Percentiles rank a stretch among this genome's conserved stretches.
These are phyloP conservation scores for Malurus melanocephalus DNA, from an alignment of 2,113 vertebrate genomes.

Conservation along the genomic window DNA sequence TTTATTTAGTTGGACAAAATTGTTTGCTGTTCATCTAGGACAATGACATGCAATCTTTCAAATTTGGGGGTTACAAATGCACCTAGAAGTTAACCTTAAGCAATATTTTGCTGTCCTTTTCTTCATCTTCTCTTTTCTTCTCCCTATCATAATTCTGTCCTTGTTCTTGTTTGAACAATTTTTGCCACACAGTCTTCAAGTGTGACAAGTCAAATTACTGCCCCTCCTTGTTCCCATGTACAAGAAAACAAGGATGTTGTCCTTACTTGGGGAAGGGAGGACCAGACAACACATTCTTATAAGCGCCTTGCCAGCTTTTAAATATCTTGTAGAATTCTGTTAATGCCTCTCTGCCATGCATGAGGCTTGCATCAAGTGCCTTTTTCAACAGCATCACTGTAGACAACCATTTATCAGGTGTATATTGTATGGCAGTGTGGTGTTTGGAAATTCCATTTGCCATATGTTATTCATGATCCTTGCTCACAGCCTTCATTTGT, in stretches of 20 bases:
- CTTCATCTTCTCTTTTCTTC: not conserved
- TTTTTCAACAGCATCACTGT: constrained; percentile 63
- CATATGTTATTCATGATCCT: constrained; percentile 78
- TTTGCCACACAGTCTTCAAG: not conserved
- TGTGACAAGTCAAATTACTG: not conserved
- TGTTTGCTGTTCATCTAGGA: not conserved
- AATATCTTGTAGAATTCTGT: constrained; percentile 21
- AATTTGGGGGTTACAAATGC: not conserved
- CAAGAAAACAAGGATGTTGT: not conserved
- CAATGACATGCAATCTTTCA: not conserved
- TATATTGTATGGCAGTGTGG: constrained; percentile 67
- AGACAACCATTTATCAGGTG: constrained; percentile 80
- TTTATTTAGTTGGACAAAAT: not conserved
- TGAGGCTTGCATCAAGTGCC: constrained; percentile 64
- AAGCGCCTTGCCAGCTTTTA: constrained; percentile 28
- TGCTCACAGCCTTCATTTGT: constrained; percentile 80
- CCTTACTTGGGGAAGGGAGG: not conserved
- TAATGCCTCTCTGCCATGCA: constrained; percentile 37
- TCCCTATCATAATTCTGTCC: not conserved
- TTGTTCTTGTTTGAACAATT: not conserved
- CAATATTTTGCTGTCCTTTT: not conserved
- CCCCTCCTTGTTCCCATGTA: not conserved
- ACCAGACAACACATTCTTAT: not conserved
- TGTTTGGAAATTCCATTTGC: constrained; percentile 83
- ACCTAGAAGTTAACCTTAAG: not conserved